A percentile compares a stretch with the other conserved stretches of the same genome.
These are phyloP conservation scores for Hemaris fuciformis DNA, from an alignment of 2,888 invertebrate species.

Conservation along the genomic window DNA sequence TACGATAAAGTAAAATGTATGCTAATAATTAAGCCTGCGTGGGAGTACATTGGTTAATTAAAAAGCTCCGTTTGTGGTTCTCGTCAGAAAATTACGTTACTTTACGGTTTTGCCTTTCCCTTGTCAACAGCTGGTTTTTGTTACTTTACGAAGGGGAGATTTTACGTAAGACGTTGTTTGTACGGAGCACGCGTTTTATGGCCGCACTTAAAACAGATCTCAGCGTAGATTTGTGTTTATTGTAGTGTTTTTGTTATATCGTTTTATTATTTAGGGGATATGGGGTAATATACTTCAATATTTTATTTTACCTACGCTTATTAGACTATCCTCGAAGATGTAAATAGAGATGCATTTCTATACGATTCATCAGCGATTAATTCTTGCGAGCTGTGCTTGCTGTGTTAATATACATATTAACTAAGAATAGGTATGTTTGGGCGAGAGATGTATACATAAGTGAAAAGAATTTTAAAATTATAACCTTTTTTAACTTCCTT, in stretches of 20 bases:
- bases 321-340: no score
- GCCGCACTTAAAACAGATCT: background rate
- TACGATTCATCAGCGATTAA: no score
- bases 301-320: no score
- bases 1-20: background rate
- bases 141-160: slow-evolving; percentile 7
- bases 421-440: no score
- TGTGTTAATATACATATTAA: no score
- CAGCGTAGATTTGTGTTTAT: background rate
- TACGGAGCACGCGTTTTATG: background rate
- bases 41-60: slow-evolving; percentile 30
- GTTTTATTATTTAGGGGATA: background rate
- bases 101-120: slow-evolving; percentile 17
- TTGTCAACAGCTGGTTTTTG: slow-evolving; percentile 12
- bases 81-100: slow-evolving; percentile 18
- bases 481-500: no score
- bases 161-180: slow-evolving; percentile 13
- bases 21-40: background rate
- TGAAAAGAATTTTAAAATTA: no score
- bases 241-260: background rate
- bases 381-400: no score
- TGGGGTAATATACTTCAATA: no score
- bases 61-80: slow-evolving; percentile 19
- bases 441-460: no score
- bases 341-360: no score